Evolutionary conservation across 2,888 invertebrate genomes (phyloP).

Genomic region (Oegoconia quadripuncta): DNA sequence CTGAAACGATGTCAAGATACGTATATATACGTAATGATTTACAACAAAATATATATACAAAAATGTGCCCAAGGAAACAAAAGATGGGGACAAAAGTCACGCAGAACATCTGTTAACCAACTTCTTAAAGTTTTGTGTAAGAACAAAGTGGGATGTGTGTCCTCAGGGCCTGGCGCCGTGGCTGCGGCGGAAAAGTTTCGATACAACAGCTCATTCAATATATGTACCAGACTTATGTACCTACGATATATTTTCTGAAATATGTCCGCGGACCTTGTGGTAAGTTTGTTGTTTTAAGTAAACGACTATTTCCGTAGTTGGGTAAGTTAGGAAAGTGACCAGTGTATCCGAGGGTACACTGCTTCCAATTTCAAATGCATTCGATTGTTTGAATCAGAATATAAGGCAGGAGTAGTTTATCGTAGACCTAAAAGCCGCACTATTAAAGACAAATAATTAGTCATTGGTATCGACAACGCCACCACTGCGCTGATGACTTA

Average conservation of each 20-base stretch:
- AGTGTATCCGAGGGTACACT: no score
- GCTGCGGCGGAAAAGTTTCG: constrained; percentile 43
- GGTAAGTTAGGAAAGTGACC: no score
- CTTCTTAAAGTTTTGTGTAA: constrained; percentile 60
- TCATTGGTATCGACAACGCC: not conserved
- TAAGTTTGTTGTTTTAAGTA: not conserved
- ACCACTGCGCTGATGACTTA: no score
- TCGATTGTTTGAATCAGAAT: no score
- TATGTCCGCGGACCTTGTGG: not conserved
- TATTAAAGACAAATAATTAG: constrained; percentile 25
- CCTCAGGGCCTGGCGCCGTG: constrained; percentile 45
- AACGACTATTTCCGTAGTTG: no score
- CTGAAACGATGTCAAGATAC: no score
- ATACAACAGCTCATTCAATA: constrained; percentile 56
- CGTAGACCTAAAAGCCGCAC: constrained; percentile 19
- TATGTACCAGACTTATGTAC: constrained; percentile 27
- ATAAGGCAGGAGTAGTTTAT: no score
- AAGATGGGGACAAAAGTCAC: constrained; percentile 59
- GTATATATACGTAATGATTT: not conserved
- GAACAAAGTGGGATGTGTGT: constrained; percentile 63
- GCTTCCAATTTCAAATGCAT: no score
- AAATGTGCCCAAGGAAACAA: constrained; percentile 42
- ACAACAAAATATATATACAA: constrained; percentile 16
- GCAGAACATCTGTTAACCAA: constrained; percentile 67
- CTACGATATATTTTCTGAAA: constrained; percentile 10